phyloP scores from a whole-genome alignment of 1,140 invertebrate species.

The Penaeus indicus region DNA sequence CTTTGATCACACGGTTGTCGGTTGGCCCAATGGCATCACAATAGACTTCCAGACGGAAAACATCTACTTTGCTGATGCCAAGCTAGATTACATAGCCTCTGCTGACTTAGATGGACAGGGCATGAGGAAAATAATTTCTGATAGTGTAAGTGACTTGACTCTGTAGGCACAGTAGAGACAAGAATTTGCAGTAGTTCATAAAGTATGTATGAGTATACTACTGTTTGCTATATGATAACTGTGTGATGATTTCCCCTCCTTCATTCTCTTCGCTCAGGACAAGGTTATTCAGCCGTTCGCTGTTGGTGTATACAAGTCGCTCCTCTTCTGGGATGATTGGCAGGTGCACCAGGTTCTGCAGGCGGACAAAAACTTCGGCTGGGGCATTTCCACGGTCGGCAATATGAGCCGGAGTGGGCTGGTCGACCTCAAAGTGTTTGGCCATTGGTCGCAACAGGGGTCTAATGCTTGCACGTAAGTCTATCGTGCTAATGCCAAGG shows the following conservation, averaged over 20 bases:
- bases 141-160: constrained; percentile 36
- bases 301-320: constrained; percentile 86
- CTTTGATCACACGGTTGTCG: constrained; percentile 72
- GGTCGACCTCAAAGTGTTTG: constrained; percentile 88
- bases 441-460: constrained; percentile 80
- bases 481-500: background rate
- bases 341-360: constrained; percentile 82
- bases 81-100: constrained; percentile 87
- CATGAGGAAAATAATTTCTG: constrained; percentile 77
- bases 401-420: constrained; percentile 77
- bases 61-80: constrained; percentile 90
- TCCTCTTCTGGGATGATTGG: constrained; percentile 95
- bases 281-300: constrained; percentile 81
- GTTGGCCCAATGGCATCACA: constrained; percentile 90
- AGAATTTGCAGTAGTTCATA: background rate
- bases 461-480: constrained; percentile 76
- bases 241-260: background rate
- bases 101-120: constrained; percentile 85
- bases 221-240: background rate
- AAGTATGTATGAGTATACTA: background rate
- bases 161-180: too few species aligned
- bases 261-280: constrained; percentile 67
- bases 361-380: constrained; percentile 77
- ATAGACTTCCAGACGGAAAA: constrained; percentile 85
- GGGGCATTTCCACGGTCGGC: constrained; percentile 69